Evolutionary conservation across 2,797 vertebrate species (phyloP).

Genomic region (Hozukius guyotensis): DNA sequence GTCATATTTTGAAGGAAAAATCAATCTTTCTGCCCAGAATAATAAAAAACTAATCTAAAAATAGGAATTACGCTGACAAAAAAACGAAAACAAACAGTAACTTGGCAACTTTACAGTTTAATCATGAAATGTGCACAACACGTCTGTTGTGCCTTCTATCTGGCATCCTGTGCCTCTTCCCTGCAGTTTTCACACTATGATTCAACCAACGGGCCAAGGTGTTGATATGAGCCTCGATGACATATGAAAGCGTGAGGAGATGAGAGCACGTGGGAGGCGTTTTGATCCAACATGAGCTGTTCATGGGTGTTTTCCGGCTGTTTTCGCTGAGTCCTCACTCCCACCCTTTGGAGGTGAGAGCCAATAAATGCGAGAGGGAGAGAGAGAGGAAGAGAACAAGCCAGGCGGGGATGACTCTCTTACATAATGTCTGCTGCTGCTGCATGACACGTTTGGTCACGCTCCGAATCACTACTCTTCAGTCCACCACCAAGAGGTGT

Average conservation of each 20-base stretch:
- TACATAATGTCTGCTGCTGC: constrained; percentile 55
- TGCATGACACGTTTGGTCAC: constrained; percentile 57
- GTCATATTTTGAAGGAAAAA: neutral
- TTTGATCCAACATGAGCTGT: constrained; percentile 35
- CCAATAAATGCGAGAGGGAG: constrained; percentile 13
- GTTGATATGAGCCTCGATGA: constrained; percentile 37
- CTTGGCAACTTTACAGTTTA: neutral
- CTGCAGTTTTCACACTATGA: constrained; percentile 37
- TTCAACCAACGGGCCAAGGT: constrained; percentile 43
- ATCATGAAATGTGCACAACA: constrained; percentile 6
- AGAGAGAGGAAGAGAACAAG: neutral
- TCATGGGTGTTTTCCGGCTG: constrained; percentile 40
- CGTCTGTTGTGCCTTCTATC: constrained; percentile 23
- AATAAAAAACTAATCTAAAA: neutral
- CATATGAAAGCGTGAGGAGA: constrained; percentile 46
- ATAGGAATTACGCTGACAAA: neutral
- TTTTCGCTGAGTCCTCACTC: constrained; percentile 55
- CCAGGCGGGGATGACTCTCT: constrained; percentile 37
- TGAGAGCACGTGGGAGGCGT: constrained; percentile 46
- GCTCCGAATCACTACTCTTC: constrained; percentile 35
- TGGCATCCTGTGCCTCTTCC: constrained; percentile 15
- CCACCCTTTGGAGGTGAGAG: constrained; percentile 48
- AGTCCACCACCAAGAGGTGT: constrained; percentile 21
- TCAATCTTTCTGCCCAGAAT: neutral
- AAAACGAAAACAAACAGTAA: neutral